Evolutionary conservation across 2,888 invertebrate genomes (phyloP), one percentile per base, ranked within the genome.

Genomic region (Euplagia quadripunctaria): DNA sequence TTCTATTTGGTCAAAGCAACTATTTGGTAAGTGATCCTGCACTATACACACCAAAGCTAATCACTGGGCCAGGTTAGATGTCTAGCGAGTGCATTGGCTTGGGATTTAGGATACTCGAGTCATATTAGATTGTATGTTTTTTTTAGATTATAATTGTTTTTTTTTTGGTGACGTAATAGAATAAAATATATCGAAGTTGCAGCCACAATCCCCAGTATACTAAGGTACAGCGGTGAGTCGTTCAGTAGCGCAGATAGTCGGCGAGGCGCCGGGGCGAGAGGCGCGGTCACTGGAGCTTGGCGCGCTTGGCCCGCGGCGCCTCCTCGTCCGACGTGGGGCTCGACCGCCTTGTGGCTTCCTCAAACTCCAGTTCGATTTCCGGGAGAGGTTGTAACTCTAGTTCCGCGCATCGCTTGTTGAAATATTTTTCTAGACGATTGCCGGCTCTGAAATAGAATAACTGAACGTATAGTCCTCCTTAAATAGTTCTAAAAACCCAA

Each of bases 361-460:
- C 89, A 77, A 66, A 78, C 8, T 88, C 88, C 20, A 91, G 87
- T 49, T 93, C 88, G 68, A 95, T 93, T 74, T 94, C 94, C 1
- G 95, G 94, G 2, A 96, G 92, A 6, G 91, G 81, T 0, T 95
- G 94, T 42, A 98, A 92, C 58, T 97, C 96, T 20, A 98, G 89
- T 74, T 98, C 98, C 79, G 96, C 95, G 89, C 98, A 97, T 61
- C 97, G 97, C 84, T 97, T 97, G 82, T 97, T 97, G 77, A 98
- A 97, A 91, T 96, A 97, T 82, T 97, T 97, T 83, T 97, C 96
- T 78, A 98, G 95, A 72, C 97, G 96, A 82, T 96, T 96, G 70
- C 98, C 98, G 88, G 98, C 97, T 90, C 98, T 98, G 94, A 92
- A 61, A 64, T 20, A 31, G 3, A 9, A 49, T 43, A 17, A 46